Evolutionary conservation across 2,797 vertebrate species (phyloP).

Genomic region (Halcyon leucocephala): DNA sequence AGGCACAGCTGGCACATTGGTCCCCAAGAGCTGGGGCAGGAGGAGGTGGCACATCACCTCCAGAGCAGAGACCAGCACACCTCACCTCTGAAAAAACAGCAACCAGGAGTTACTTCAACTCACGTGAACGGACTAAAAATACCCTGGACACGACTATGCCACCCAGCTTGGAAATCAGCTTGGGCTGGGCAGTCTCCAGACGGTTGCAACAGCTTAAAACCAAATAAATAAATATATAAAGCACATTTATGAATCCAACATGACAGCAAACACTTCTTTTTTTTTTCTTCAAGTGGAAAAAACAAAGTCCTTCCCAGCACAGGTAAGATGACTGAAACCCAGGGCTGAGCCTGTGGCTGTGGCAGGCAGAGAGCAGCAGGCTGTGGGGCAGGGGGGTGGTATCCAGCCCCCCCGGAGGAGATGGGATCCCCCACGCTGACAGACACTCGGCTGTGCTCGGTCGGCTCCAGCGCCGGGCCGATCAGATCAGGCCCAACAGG

Average conservation of each 20-base stretch:
- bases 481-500: slow-evolving; percentile 64
- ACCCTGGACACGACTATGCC: not conserved
- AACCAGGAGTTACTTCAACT: not conserved
- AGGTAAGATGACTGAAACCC: not conserved
- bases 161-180: not conserved
- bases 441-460: not conserved
- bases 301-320: not conserved
- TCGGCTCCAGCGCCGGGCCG: not conserved
- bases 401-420: not conserved
- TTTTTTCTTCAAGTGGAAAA: not conserved
- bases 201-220: not conserved
- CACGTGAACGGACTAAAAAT: not conserved
- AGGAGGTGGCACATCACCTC: not conserved
- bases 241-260: not conserved
- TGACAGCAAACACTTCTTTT: not conserved
- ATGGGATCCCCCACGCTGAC: not conserved
- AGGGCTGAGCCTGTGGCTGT: not conserved
- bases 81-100: not conserved
- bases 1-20: rapidly evolving
- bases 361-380: not conserved
- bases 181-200: not conserved
- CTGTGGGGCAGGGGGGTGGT: not conserved
- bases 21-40: rapidly evolving
- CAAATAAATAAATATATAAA: not conserved
- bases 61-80: not conserved